These are phyloP conservation scores for Squalus acanthias DNA, from an alignment of 2,797 vertebrate species.

Conservation along the genomic window DNA sequence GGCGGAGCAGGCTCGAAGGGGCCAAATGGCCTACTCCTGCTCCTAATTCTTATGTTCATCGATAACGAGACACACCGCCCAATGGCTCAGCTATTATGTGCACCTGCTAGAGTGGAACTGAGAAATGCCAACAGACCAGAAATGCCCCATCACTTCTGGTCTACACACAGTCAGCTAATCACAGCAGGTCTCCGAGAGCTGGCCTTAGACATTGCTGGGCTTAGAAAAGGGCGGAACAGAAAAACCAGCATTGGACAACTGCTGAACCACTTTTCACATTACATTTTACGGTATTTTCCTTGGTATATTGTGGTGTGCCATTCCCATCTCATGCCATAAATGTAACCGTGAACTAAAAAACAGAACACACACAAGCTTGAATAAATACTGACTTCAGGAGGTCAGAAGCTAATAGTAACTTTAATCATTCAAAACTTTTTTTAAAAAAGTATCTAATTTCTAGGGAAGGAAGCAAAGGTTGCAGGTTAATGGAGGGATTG, in stretches of 20 bases:
- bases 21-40: no score
- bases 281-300: not conserved
- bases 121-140: not conserved
- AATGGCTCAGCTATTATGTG: not conserved
- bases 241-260: not conserved
- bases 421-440: no score
- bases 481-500: not conserved
- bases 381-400: no score
- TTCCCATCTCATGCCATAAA: not conserved
- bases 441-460: no score
- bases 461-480: not conserved
- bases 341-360: not conserved
- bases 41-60: not conserved
- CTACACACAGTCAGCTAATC: not conserved
- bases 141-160: not conserved
- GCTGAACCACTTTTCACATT: not conserved
- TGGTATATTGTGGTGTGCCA: not conserved
- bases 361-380: no score
- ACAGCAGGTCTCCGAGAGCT: not conserved
- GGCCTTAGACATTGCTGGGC: not conserved
- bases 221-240: not conserved
- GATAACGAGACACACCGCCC: no score
- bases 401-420: no score
- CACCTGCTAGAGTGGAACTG: not conserved
- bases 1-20: no score